Base-by-base conservation (phyloP, 2,113 vertebrate species). In the Otolemur garnettii region DNA sequence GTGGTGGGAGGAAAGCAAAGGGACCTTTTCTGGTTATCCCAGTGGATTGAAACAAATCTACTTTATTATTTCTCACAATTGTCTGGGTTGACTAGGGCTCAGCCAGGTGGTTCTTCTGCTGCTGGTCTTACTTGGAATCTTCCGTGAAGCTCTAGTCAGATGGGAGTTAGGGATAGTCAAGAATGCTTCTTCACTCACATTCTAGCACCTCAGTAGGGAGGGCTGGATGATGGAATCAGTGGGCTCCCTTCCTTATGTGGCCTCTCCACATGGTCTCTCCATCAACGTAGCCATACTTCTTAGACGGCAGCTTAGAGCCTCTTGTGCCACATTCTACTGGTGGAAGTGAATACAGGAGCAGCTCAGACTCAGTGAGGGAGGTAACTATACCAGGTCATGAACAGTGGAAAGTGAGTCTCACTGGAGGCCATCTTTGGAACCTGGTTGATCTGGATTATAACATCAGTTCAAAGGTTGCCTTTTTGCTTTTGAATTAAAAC, bases 301-400 rank as follows among this genome's bases (percentile, higher is more conserved):
- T 38, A 55, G 22, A 22, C 77, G 74, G n/a, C 1, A 42, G 18
- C 4, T 64, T 38, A 28, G 50, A 35, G 13, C 26, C 57, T 1
- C 19, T 57, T 69, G 26, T 28, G 30, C 17, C 18, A 1, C 6
- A 28, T 68, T 71, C 26, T 89, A 0, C 17, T 21, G 21, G 78
- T 81, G n/a, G 64, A 69, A n/a, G 19, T 19, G 45, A 66, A 22
- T 4, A 19, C 12, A 26, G 13, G 66, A 78, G 24, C 53, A 62
- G 59, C 60, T 53, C 24, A 19, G 33, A n/a, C 5, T 55, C 64
- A 4, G 3, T 24, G 0, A 24, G 26, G 35, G 9, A 50, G 75
- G 22, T 1, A 1, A 22, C 77, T 42, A 6, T 12, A 10, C 26
- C 1, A 0, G 62, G 35, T 21, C 35, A 30, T 2, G 0, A 19